Evolutionary conservation across 2,113 vertebrate genomes (phyloP).

Genomic region (Spermophilus dauricus): DNA sequence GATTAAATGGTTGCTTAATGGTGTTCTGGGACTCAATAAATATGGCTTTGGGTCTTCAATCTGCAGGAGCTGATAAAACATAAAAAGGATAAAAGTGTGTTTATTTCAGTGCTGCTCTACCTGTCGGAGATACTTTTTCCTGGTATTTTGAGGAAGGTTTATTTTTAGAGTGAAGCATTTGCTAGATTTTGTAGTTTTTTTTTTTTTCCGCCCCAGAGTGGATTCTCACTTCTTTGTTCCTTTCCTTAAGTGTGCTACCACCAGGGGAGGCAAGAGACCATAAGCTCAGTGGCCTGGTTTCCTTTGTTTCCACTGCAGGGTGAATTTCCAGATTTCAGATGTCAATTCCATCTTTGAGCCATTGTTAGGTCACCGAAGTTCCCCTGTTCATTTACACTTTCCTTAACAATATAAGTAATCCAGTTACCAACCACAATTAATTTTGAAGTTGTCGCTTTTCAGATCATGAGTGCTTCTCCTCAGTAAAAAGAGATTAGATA

Average conservation of each 20-base stretch:
- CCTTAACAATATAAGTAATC: slow-evolving; percentile 6
- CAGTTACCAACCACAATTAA: neutral
- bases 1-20: neutral
- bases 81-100: neutral
- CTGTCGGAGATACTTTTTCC: neutral
- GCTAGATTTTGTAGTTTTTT: neutral
- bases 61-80: neutral
- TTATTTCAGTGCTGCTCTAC: neutral
- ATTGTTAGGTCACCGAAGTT: neutral
- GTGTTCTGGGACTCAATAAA: neutral
- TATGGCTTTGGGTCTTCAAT: neutral
- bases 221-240: neutral
- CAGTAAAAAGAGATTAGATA: neutral
- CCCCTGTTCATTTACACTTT: neutral
- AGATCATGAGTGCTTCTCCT: neutral
- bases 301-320: neutral
- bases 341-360: neutral
- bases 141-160: neutral
- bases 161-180: neutral
- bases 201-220: neutral
- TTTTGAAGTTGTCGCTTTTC: slow-evolving; percentile 43
- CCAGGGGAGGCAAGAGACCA: neutral
- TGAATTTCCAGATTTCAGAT: neutral
- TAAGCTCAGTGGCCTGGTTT: neutral
- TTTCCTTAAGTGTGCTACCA: neutral